phyloP scores from a whole-genome alignment of 2,113 vertebrate species.

The Ailuropoda melanoleuca region DNA sequence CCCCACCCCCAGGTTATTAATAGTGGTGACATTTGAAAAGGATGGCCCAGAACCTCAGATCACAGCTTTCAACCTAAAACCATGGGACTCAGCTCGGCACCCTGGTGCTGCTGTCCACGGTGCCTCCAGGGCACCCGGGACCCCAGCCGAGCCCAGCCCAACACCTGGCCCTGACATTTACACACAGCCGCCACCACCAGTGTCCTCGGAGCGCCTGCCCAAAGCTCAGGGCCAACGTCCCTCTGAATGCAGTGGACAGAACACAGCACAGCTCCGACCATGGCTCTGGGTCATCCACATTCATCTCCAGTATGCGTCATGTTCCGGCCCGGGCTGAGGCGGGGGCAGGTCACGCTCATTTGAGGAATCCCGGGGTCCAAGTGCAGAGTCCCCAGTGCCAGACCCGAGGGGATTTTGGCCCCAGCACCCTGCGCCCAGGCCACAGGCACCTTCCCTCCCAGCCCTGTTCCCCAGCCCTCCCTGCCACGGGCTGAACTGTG shows the following conservation, averaged over 20 bases:
- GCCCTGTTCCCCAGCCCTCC: not conserved
- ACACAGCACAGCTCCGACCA: fast-evolving
- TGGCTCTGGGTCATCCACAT: fast-evolving
- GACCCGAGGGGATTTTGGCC: not conserved
- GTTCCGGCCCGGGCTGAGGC: not conserved
- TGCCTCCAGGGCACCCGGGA: not conserved
- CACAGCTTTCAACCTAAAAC: slow-evolving; percentile 73
- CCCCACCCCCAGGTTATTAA: slow-evolving; percentile 69
- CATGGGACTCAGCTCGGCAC: not conserved
- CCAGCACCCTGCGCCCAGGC: not conserved
- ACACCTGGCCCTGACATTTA: not conserved
- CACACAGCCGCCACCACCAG: fast-evolving
- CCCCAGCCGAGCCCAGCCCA: not conserved
- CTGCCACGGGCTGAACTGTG: not conserved
- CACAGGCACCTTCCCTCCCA: not conserved
- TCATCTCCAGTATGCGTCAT: fast-evolving
- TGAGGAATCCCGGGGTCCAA: not conserved
- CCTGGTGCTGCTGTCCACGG: not conserved
- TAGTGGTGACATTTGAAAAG: slow-evolving; percentile 75
- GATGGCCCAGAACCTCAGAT: slow-evolving; percentile 48
- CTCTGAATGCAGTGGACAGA: fast-evolving
- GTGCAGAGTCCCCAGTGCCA: not conserved
- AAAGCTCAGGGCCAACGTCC: not conserved
- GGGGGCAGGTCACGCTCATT: fast-evolving
- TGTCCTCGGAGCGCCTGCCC: not conserved